Base-by-base conservation (phyloP, 2,888 invertebrate genomes). In the Gortyna flavago region DNA sequence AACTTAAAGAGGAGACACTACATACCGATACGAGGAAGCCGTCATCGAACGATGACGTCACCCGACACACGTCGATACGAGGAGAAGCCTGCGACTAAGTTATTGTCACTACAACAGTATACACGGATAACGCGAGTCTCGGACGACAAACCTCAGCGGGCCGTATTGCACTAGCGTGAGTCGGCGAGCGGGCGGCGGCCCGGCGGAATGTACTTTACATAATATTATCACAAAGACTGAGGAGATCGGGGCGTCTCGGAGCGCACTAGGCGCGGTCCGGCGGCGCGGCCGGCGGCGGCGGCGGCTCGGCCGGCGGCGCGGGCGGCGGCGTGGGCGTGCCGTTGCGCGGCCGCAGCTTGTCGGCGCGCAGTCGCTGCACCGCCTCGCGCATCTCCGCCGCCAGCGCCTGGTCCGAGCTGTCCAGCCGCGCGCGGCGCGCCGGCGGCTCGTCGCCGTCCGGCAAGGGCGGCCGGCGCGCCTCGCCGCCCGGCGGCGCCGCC, bases 381-480 rank as follows among this genome's bases (percentile, higher is more conserved):
- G 96, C 95, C 80, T 96, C 96, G 83, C 97, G 95, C 95, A 97
- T 96, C 89, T 96, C 96, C 16, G 96, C 96, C 54, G 96, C 96
- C 81, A 97, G 92, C 90, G 93, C 93, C 79, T 94, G 93, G 89
- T 95, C 96, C 25, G 94, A 91, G 97, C 93, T 97, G 97, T 94
- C 96, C 72, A 97, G 97, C 88, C 97, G 97, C 87, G 97, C 95
- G 29, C 95, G 93, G 11, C 95, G 91, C 80, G 93, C 94, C 79
- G 96, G 96, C 85, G 96, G 96, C 59, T 97, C 97, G 9, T 97
- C 97, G 88, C 97, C 98, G 89, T 98, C 98, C 85, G 98, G 97
- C 88, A 97, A 89, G 98, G 97, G 97, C 94, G 94, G 97, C 97
- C 90, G 97, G 97, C 85, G 98, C 97, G 94, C 97, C 97, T 92